A percentile compares a stretch with the other conserved stretches of the same genome.
These are phyloP conservation scores for Aelia acuminata DNA, from an alignment of 2,888 invertebrate genomes.

Conservation along the genomic window DNA sequence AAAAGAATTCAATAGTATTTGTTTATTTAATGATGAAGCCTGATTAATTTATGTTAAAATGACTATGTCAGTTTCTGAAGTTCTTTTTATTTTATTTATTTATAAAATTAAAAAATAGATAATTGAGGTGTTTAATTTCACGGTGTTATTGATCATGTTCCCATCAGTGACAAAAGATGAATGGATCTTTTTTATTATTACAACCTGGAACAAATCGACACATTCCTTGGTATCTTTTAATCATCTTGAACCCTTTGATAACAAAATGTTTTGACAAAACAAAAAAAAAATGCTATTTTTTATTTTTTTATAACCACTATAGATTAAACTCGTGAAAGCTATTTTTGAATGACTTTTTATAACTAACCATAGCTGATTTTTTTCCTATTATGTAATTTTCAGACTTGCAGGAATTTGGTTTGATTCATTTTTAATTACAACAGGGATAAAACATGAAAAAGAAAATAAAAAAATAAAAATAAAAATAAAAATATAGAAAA, in stretches of 20 bases:
- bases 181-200: neutral
- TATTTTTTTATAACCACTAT: neutral
- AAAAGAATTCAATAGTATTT: no score
- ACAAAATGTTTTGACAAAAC: neutral
- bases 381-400: no score
- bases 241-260: neutral
- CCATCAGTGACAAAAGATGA: neutral
- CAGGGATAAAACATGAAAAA: no score
- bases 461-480: no score
- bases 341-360: no score
- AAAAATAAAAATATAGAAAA: no score
- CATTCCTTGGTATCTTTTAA: neutral
- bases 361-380: no score
- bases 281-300: neutral
- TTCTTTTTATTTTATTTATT: neutral
- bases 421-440: no score
- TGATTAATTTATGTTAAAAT: no score
- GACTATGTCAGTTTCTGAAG: no score
- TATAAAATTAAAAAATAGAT: neutral
- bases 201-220: neutral
- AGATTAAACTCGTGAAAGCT: neutral
- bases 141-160: neutral
- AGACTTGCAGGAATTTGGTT: no score
- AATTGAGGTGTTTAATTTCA: neutral
- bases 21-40: no score